phyloP scores from a whole-genome alignment of 2,888 invertebrate genomes.

The Athetis lepigone region DNA sequence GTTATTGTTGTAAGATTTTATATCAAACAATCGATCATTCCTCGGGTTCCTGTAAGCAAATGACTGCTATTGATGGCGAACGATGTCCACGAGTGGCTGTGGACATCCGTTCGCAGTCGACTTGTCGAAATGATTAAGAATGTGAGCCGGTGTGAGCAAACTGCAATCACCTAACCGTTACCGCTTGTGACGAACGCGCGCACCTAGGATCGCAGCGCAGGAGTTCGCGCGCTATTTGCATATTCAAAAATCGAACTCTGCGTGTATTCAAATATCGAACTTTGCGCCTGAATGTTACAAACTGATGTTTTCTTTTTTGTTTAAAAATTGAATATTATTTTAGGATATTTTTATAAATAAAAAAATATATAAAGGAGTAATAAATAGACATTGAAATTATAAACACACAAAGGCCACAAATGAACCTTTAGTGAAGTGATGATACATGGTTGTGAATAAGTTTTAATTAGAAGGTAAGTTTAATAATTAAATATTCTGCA shows the following conservation, averaged over 20 bases:
- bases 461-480: constrained; percentile 73
- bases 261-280: constrained; percentile 65
- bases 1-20: constrained; percentile 42
- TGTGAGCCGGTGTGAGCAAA: constrained; percentile 78
- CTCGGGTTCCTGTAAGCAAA: constrained; percentile 58
- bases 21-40: constrained; percentile 67
- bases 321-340: constrained; percentile 6
- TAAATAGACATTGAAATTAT: constrained; percentile 23
- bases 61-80: constrained; percentile 66
- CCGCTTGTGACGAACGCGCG: constrained; percentile 82
- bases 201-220: constrained; percentile 66
- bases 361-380: constrained; percentile 11
- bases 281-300: constrained; percentile 32
- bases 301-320: constrained; percentile 17
- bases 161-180: constrained; percentile 83
- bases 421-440: constrained; percentile 73
- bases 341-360: constrained; percentile 4
- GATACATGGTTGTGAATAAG: constrained; percentile 75
- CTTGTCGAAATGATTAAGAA: constrained; percentile 85
- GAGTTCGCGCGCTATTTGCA: constrained; percentile 69
- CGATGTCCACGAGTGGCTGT: constrained; percentile 68
- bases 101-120: constrained; percentile 78
- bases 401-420: constrained; percentile 45
- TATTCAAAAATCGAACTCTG: constrained; percentile 64
- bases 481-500: not conserved